Evolutionary conservation across 2,113 vertebrate genomes (phyloP), one percentile per base, ranked within the genome.

Genomic region (Hydrochoerus hydrochaeris): DNA sequence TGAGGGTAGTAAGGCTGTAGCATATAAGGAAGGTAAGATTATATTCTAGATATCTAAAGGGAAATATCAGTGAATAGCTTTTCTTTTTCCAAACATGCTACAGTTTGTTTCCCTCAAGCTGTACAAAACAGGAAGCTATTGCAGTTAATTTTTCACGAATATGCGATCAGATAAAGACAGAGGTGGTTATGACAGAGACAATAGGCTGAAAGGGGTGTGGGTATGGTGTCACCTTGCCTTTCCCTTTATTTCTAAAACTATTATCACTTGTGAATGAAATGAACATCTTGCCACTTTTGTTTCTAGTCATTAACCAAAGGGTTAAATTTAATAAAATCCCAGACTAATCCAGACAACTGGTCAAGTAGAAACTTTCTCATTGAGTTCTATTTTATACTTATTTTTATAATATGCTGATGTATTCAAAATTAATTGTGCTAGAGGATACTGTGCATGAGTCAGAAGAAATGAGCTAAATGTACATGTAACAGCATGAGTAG

Each of bases 341-440:
- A 91, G 78, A 85, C 82, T 77, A 95, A 91, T 89, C 63, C 93
- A 94, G 93, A 97, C 91, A 98, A 87, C 95, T 97, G 90, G 88
- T 84, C 94, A 97, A 49, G 49, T 73, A 60, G 93, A 88, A 95
- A 95, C 19, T 67, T 94, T 90, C 41, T 94, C 91, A 90, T 95
- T 46, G 78, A 62, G 32, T 90, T 65, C 26, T 85, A 95, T 62
- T 11, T 38, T 82, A 44, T 32, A 62, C n/a, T 81, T 93, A 80
- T 22, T 91, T 96, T 84, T 93, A 94, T 54, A 91, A 81, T n/a
- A 81, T 73, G 62, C 38, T 88, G 80, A 96, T 94, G 11, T 75
- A 87, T 85, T 90, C 82, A 84, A 93, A 94, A 28, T 96, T 46
- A 94, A n/a, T 91, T 93, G 95, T 71, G 35, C 60, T 86, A 84